Evolutionary conservation across 2,113 vertebrate genomes (phyloP), one percentile per base, ranked within the genome.

Genomic region (Clarias gariepinus): DNA sequence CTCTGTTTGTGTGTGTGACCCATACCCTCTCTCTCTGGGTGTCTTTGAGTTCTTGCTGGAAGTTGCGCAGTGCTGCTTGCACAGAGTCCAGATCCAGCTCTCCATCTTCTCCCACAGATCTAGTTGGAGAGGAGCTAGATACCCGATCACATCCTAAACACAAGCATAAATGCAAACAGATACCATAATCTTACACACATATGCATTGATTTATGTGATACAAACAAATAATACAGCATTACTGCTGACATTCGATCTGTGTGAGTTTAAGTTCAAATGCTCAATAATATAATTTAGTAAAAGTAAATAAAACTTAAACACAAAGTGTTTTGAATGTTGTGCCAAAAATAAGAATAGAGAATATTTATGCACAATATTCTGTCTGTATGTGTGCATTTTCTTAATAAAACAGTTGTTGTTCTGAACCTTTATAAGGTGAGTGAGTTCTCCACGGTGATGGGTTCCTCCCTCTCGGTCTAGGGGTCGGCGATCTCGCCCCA

Each of bases 1-100:
- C 2, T 33, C 5, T 47, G 36, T 68, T 55, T 83, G 58, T 55
- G 81, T 41, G 52, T 77, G 81, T 58, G 2, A 55, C 53, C 79
- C 30, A 10, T 91, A 96, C 96, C 93, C 91, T 92, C 41, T 96
- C 95, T 90, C 81, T 93, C 85, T 94, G 95, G 30, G 95, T 85
- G 1, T 96, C 94, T 52, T 88, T 90, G 47, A 96, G 89, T 60
- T 95, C 92, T 91, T 93, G 94, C 82, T 93, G 88, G 21, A 96
- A 89, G 83, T 92, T 94, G 13, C 61, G 83, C 36, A 96, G 89
- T 18, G 93, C 90, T 0, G 58, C 64, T 74, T 90, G 92, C 18
- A 96, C 93, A 0, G 82, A 85, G 10, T 94, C 93, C 52, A 94
- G 71, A 3, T 96, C 95, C 81, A 95, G 47, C 7, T 95, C 93